Evolutionary conservation across 1,140 invertebrate genomes (phyloP), one percentile per base, ranked within the genome.

Genomic region (Drosophila dunni): DNA sequence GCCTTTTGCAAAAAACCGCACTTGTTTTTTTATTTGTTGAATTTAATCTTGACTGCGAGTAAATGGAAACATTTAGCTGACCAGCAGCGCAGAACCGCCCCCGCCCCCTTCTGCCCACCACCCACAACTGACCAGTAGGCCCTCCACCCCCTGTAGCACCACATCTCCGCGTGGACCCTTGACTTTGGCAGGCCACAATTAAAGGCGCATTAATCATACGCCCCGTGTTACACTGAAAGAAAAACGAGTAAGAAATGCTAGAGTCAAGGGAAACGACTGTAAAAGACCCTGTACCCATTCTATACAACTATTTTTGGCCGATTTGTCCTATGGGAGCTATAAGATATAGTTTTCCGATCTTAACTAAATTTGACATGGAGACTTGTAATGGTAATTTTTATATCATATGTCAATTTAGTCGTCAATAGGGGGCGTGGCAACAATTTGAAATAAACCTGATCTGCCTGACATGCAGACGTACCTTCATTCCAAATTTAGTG

Each of bases 171-270:
- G 7, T 11, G 29, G 57, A 36, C 58, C 33, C 20, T 33, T 17
- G 20, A 8, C 56, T 29, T 38, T 71, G 72, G 66, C 66, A 75
- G 58, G 51, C 42, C 42, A 57, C 84, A 71, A 88, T 88, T 88
- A 88, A 89, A 88, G 79, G 84, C 79, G 75, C 84, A 88, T 88
- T 88, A 70, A 88, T 88, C 83, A 88, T 75, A 75, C 74, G 71
- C 58, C 51, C 58, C 36, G 56, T 66, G 56, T 65, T 51, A 64
- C 53, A 75, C 69, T 57, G 44, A 50, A 74, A 64, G 60, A 34
- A 66, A 24, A 20, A 20, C 17, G 2, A 20, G 17, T 17, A 17
- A 17, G 17, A 17, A 17, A 17, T 17, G 17, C 17, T 17, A 17
- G 17, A 17, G 17, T 17, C 17, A 17, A n/a, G n/a, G n/a, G n/a